These are phyloP conservation scores for Pycnomerus fuliginosus DNA, from an alignment of 2,888 invertebrate species.

Conservation along the genomic window DNA sequence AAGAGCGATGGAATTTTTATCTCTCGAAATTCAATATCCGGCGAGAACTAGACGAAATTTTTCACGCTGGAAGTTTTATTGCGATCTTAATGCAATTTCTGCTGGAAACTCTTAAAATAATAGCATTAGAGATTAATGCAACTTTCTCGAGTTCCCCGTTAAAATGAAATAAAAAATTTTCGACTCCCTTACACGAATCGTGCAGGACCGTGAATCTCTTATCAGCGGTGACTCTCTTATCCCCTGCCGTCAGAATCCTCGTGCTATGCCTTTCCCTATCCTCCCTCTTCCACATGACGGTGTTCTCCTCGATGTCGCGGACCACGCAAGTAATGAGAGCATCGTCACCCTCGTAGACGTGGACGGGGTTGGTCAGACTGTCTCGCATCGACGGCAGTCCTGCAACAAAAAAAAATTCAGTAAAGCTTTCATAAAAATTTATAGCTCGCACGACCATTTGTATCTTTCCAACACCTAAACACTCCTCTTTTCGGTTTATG, in stretches of 20 bases:
- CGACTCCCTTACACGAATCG: slow-evolving; percentile 65
- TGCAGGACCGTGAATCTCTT: slow-evolving; percentile 71
- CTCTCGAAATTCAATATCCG: slow-evolving; percentile 18
- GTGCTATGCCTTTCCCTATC: slow-evolving; percentile 58
- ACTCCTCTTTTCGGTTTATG: slow-evolving; percentile 35
- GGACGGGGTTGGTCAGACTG: slow-evolving; percentile 56
- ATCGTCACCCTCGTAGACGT: slow-evolving; percentile 71
- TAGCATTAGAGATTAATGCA: slow-evolving; percentile 4
- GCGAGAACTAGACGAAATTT: slow-evolving; percentile 9
- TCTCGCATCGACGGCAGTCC: slow-evolving; percentile 55
- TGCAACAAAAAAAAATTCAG: slow-evolving; percentile 27
- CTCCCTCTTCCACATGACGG: slow-evolving; percentile 76
- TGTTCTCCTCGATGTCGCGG: slow-evolving; percentile 66
- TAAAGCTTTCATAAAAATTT: slow-evolving; percentile 26
- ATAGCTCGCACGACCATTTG: slow-evolving; percentile 31
- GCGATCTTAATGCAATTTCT: slow-evolving; percentile 7
- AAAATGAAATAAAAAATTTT: not conserved
- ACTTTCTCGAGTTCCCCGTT: too few relatives aligned
- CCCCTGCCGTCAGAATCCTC: slow-evolving; percentile 72
- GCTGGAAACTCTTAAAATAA: slow-evolving; percentile 1
- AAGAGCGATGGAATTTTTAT: slow-evolving; percentile 12
- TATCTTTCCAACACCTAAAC: slow-evolving; percentile 33
- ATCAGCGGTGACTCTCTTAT: slow-evolving; percentile 73
- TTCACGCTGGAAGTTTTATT: slow-evolving; percentile 8
- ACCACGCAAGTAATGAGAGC: slow-evolving; percentile 81